Base-by-base conservation (phyloP, 2,797 vertebrate genomes). In the Novumbra hubbsi region DNA sequence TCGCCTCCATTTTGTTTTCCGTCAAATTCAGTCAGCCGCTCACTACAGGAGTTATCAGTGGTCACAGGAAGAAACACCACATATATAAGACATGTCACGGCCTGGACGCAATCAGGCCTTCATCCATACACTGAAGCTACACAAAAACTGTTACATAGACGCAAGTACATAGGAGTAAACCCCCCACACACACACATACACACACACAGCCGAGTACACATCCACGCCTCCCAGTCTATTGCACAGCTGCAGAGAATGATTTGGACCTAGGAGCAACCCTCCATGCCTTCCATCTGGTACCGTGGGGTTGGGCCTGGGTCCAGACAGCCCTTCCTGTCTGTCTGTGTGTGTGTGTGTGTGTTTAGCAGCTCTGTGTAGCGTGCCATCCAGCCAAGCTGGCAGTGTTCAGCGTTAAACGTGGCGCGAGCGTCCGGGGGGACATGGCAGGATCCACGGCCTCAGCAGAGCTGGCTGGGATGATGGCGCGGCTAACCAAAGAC, bases 231-330 rank as follows among this genome's bases (percentile, higher is more conserved):
- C 27, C 32, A 67, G 79, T 82, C 80, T 73, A 84, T 85, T 83
- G 67, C 72, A 84, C 87, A 85, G 85, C 86, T 89, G 87, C 80
- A 84, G 80, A 79, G 86, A 80, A 84, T 77, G 81, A 88, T 81
- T 86, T 87, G 85, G 84, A 86, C 79, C 88, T 82, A 68, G 57
- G 76, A 87, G 83, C 79, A 16, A 82, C 76, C 77, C 80, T 75
- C 78, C 80, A 68, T 80, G 80, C 82, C 83, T 77, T 82, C 87
- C 88, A 89, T 90, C 87, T 92, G 89, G 79, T 82, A 50, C 71
- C 69, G 73, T 72, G 73, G 73, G 24, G 60, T 80, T 68, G 79
- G 83, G 79, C 81, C 75, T 68, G 71, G 68, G 71, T 81, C 84
- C 79, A 78, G 73, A 65, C 73, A 48, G 69, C 45, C 75, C 52